Evolutionary conservation across 35 echinoderm and acorn worm genomes (phyloP).

Genomic region (Ophiothrix spiculata): DNA sequence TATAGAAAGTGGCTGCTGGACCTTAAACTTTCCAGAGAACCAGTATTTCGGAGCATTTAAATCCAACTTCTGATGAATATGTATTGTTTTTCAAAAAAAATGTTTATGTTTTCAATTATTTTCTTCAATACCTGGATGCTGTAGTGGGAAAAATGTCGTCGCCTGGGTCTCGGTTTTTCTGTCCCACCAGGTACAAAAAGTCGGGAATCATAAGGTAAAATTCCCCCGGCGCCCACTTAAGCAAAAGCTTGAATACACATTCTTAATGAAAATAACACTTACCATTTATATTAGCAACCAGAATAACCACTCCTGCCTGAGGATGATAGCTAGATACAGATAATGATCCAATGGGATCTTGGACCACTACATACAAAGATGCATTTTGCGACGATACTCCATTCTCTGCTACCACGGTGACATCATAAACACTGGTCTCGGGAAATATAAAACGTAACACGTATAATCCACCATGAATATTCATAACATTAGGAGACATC

Average conservation of each 20-base stretch:
- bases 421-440: constrained; percentile 21
- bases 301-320: constrained; percentile 2
- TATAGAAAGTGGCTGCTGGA: too few relatives aligned
- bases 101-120: too few relatives aligned
- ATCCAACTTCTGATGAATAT: too few relatives aligned
- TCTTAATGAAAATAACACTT: constrained; percentile 33
- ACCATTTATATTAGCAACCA: constrained; percentile 69
- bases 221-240: too few relatives aligned
- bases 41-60: too few relatives aligned
- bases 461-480: not conserved
- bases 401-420: constrained; percentile 51
- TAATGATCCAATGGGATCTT: constrained; percentile 20
- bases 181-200: too few relatives aligned
- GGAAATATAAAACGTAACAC: not conserved
- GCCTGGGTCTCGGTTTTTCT: too few relatives aligned
- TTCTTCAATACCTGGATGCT: too few relatives aligned
- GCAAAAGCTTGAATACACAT: not conserved
- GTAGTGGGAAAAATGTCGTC: too few relatives aligned
- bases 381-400: constrained; percentile 42
- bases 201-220: too few relatives aligned
- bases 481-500: not conserved
- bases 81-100: too few relatives aligned
- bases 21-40: too few relatives aligned
- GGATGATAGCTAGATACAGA: not conserved
- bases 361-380: constrained; percentile 4